These are phyloP conservation scores for Neodon shergylaensis DNA, from an alignment of 2,113 vertebrate genomes.

Conservation along the genomic window DNA sequence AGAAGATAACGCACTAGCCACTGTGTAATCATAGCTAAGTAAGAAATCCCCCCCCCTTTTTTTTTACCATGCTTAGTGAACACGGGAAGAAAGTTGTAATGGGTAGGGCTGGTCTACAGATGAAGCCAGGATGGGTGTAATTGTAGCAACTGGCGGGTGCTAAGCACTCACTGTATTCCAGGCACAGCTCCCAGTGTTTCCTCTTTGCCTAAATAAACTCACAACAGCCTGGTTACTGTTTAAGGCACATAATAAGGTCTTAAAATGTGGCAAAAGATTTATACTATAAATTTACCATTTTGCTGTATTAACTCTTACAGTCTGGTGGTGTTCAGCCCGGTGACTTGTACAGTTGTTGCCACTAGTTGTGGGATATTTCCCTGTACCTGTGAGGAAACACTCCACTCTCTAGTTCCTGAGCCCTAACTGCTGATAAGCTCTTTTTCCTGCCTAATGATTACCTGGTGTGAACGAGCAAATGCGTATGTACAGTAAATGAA, in stretches of 20 bases:
- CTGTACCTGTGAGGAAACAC: not conserved
- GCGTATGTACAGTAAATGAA: not conserved
- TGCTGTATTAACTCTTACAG: not conserved
- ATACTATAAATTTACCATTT: not conserved
- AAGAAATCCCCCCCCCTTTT: not conserved
- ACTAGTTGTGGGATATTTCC: not conserved
- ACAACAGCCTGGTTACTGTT: not conserved
- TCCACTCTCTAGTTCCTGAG: not conserved
- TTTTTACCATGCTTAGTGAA: not conserved
- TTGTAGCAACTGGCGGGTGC: not conserved
- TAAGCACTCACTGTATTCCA: not conserved
- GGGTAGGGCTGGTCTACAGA: not conserved
- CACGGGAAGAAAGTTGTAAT: not conserved
- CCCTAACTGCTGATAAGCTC: not conserved
- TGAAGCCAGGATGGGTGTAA: rapidly evolving
- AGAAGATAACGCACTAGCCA: not conserved
- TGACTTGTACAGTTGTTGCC: not conserved
- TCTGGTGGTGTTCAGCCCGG: not conserved
- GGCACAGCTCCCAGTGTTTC: not conserved
- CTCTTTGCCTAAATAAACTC: not conserved
- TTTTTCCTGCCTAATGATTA: not conserved
- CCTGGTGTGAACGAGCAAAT: not conserved
- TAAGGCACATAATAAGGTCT: not conserved
- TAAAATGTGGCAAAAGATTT: not conserved
- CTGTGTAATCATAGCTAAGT: not conserved